A percentile compares a stretch with the other conserved stretches of the same genome.
Conservation (phyloP, 2,797 vertebrate species). For the Enteromius thamalakanensis region DNA sequence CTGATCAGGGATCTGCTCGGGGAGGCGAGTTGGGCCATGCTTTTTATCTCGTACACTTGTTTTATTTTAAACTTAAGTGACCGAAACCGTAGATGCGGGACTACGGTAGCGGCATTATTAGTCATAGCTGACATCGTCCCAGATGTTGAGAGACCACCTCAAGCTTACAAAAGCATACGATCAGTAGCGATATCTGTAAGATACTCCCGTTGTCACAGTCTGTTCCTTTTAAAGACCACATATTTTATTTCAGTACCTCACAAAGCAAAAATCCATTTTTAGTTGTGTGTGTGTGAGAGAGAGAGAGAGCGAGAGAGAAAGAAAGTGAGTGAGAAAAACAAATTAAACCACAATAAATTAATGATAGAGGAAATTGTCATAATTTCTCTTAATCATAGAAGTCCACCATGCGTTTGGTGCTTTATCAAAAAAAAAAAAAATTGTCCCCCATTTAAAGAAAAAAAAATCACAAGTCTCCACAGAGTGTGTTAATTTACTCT, state of each 20-base stretch:
- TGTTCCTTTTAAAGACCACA: neutral
- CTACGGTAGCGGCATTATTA: slow-evolving; percentile 7
- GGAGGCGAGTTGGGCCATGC: neutral
- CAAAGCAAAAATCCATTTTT: slow-evolving; percentile 54
- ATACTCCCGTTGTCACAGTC: neutral
- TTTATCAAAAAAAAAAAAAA: slow-evolving; percentile 72
- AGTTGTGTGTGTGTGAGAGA: slow-evolving; percentile 6
- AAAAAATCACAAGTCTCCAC: slow-evolving; percentile 65
- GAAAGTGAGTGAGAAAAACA: slow-evolving; percentile 53
- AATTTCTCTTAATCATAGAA: slow-evolving; percentile 63
- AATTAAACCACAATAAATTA: slow-evolving; percentile 72
- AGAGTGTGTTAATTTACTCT: slow-evolving; percentile 78
- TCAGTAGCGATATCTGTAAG: neutral
- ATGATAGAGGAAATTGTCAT: slow-evolving; percentile 65
- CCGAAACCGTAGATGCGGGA: slow-evolving; percentile 23
- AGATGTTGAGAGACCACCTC: slow-evolving; percentile 41
- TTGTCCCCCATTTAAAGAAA: slow-evolving; percentile 66
- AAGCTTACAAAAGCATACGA: neutral
- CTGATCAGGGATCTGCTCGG: neutral
- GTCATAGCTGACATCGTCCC: slow-evolving; percentile 27
- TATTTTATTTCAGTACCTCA: slow-evolving; percentile 32
- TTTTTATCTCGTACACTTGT: slow-evolving; percentile 17
- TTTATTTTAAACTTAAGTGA: slow-evolving; percentile 29
- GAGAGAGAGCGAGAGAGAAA: neutral
- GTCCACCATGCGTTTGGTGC: slow-evolving; percentile 60